Evolutionary conservation across 2,797 vertebrate genomes (phyloP).

Genomic region (Alca torda): DNA sequence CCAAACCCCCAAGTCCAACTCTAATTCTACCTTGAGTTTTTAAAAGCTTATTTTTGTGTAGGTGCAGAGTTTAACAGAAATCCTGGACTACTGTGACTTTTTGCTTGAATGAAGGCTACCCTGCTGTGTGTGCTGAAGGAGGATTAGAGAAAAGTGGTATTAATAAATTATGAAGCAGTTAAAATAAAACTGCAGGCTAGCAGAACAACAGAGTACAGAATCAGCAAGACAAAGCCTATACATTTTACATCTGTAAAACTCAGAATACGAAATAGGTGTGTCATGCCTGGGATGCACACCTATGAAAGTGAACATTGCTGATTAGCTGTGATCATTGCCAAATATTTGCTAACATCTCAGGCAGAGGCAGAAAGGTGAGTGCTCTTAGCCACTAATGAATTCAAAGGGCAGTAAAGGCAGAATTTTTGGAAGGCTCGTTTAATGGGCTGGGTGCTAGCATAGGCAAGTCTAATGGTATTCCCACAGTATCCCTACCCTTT

Average conservation of each 20-base stretch:
- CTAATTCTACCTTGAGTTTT: slow-evolving; percentile 58
- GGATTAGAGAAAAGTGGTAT: slow-evolving; percentile 51
- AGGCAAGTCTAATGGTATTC: neutral
- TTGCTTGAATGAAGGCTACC: slow-evolving; percentile 24
- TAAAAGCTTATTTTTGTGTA: slow-evolving; percentile 53
- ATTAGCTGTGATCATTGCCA: neutral
- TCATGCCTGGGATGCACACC: neutral
- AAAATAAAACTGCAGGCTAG: slow-evolving; percentile 42
- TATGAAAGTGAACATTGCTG: neutral
- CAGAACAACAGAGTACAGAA: slow-evolving; percentile 48
- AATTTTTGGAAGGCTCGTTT: neutral
- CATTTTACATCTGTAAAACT: neutral
- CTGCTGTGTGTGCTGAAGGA: slow-evolving; percentile 36
- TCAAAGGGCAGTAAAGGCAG: neutral
- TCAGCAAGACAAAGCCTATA: slow-evolving; percentile 32
- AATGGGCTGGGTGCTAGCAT: neutral
- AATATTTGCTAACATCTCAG: neutral
- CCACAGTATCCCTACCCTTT: neutral
- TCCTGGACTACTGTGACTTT: slow-evolving; percentile 7
- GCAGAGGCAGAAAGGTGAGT: neutral
- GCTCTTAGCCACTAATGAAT: neutral
- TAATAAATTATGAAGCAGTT: slow-evolving; percentile 64
- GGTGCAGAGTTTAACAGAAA: slow-evolving; percentile 32
- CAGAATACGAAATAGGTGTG: neutral
- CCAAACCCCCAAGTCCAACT: slow-evolving; percentile 34